Conservation (phyloP, 2,797 vertebrate species). For the Aphelocoma californica region DNA sequence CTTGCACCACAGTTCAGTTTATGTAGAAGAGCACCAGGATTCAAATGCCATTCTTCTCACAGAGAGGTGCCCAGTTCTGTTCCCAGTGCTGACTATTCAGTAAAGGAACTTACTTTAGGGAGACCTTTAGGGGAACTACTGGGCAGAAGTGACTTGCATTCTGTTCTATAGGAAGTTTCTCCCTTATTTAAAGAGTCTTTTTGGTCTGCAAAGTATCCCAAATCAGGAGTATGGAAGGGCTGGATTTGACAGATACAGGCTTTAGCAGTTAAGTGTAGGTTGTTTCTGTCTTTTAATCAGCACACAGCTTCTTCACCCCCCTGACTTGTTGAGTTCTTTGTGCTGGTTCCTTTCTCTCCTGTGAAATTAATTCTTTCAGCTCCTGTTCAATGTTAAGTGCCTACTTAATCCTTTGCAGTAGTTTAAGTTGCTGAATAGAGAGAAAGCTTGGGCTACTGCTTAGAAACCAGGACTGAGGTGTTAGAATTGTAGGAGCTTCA, state of each 20-base stretch:
- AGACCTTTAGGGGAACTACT: background rate
- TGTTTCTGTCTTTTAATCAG: background rate
- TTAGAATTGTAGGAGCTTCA: background rate
- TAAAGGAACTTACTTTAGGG: background rate
- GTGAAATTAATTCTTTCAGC: slow-evolving; percentile 37
- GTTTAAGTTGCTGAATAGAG: background rate
- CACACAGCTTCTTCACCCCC: background rate
- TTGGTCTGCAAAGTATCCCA: background rate
- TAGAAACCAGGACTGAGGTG: background rate
- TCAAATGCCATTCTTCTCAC: background rate
- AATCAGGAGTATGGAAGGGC: background rate
- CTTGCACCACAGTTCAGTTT: background rate
- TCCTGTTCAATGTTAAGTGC: slow-evolving; percentile 15
- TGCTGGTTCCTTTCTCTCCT: background rate
- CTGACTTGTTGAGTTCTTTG: slow-evolving; percentile 6
- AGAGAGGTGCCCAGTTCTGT: background rate
- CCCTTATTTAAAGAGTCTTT: background rate
- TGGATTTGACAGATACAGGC: background rate
- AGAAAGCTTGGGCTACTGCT: background rate
- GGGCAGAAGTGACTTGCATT: background rate
- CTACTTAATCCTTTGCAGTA: slow-evolving; percentile 24
- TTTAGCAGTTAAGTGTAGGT: background rate
- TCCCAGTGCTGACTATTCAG: background rate
- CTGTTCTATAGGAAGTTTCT: background rate
- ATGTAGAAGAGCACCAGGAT: background rate